Base-by-base conservation (phyloP, 2,888 invertebrate species). In the Stenchaetothrips biformis region DNA sequence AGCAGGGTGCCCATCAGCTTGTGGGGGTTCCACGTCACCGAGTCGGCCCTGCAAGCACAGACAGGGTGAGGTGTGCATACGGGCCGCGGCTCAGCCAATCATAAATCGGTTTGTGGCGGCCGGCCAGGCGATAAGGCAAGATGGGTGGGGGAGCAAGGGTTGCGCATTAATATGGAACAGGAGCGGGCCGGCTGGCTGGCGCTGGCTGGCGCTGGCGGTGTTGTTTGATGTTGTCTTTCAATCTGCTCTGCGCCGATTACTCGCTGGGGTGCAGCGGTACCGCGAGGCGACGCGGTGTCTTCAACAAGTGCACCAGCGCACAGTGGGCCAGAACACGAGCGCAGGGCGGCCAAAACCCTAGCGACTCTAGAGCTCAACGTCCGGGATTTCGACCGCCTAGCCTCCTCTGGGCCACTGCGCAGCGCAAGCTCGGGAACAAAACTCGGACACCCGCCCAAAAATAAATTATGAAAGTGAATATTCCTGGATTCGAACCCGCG, bases 11-110 rank as follows among this genome's bases (percentile, higher is more conserved):
- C 98, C 96, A 99, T 97, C 86, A 99, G 90, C 89, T 99, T 99
- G 88, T 99, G 99, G 21, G 99, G 99, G 89, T 99, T 99, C 99
- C 99, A 99, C 78, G 98, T 98, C 83, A 99, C 94, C 9, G 98
- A 98, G 87, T 97, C 93, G 81, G 96, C 96, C 85, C 97, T 97
- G 90, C 11, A 82, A 81, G 85, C 80, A 83, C 78, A 21, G 6
- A 53, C 11, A 53, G 53, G 6, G 53, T 53, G 1, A 53, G 16
- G 1, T 2, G 9, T 53, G 59, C 13, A 59, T 8, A 59, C 9
- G 59, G 6, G 13, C 13, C 59, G 13, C 59, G 59, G 59, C 0
- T 59, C 59, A 59, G 59, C 59, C 4, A 59, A n/a, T n/a, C n/a
- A n/a, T n/a, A n/a, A 74, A 21, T 74, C 67, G 67, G 67, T 74